Conservation (phyloP, 2,797 vertebrate species). For the Melanotaenia nigrans region DNA sequence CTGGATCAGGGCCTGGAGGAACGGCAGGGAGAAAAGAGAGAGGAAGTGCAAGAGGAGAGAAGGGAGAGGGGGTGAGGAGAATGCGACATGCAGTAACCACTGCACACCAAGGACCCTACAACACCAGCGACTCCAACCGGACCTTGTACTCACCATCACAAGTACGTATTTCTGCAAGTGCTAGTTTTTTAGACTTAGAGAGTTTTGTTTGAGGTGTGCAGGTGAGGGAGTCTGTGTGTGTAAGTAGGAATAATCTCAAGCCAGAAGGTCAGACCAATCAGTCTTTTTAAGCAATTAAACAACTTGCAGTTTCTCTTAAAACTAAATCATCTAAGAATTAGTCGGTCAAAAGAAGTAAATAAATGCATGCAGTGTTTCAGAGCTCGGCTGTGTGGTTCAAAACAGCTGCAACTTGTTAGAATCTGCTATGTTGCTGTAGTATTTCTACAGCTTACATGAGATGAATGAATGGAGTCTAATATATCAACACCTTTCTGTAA, state of each 20-base stretch:
- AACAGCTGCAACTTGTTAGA: neutral
- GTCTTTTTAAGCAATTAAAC: neutral
- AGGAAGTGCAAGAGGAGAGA: constrained; percentile 63
- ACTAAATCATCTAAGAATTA: neutral
- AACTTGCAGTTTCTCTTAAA: constrained; percentile 1
- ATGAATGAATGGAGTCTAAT: neutral
- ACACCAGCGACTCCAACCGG: constrained; percentile 79
- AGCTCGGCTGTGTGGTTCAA: neutral
- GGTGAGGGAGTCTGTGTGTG: constrained; percentile 17
- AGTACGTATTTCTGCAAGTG: constrained; percentile 70
- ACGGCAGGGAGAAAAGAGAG: constrained; percentile 65
- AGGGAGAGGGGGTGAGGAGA: constrained; percentile 58
- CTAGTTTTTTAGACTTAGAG: constrained; percentile 4
- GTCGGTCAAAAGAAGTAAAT: neutral
- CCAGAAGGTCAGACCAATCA: neutral
- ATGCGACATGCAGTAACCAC: constrained; percentile 51
- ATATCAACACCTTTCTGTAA: neutral
- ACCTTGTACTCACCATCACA: constrained; percentile 92
- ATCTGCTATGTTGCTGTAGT: neutral
- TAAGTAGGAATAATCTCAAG: constrained; percentile 9
- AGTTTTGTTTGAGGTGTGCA: constrained; percentile 18
- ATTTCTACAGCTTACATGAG: neutral
- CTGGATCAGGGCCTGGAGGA: constrained; percentile 45
- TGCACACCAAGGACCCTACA: constrained; percentile 60
- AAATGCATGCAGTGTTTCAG: neutral